Evolutionary conservation across 2,888 invertebrate genomes (phyloP).

Genomic region (Polyploca ridens): DNA sequence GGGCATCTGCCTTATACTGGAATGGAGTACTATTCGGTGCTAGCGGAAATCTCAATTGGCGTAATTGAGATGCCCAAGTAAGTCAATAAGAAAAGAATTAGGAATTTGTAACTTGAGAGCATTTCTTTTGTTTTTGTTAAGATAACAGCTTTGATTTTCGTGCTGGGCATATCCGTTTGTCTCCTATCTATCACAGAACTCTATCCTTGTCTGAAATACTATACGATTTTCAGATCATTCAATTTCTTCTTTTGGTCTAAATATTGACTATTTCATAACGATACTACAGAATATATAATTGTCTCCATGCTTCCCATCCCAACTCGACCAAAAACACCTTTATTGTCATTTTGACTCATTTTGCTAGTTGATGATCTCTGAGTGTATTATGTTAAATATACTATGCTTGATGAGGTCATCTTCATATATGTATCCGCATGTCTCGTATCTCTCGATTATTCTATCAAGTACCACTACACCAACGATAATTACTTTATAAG

Average conservation of each 20-base stretch:
- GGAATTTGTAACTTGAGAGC: constrained; percentile 65
- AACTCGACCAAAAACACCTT: background rate
- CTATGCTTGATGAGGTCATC: background rate
- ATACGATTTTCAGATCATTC: background rate
- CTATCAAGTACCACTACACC: constrained; percentile 7
- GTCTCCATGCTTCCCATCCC: background rate
- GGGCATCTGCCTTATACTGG: constrained; percentile 23
- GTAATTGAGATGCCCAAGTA: constrained; percentile 57
- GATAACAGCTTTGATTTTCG: background rate
- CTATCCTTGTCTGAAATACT: background rate
- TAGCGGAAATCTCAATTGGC: constrained; percentile 77
- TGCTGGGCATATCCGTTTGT: background rate
- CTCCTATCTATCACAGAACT: background rate
- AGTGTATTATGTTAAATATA: background rate
- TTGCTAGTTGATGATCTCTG: constrained; percentile 2
- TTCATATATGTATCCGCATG: background rate
- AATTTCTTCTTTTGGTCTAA: background rate
- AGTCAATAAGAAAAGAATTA: constrained; percentile 63
- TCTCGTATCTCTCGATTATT: background rate
- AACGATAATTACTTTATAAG: constrained; percentile 38
- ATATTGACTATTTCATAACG: background rate
- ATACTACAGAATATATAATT: background rate
- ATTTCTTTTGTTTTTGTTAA: constrained; percentile 37
- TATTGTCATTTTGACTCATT: background rate
- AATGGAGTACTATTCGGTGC: constrained; percentile 37